phyloP scores from a whole-genome alignment of 2,797 vertebrate species.

The Molossus molossus region DNA sequence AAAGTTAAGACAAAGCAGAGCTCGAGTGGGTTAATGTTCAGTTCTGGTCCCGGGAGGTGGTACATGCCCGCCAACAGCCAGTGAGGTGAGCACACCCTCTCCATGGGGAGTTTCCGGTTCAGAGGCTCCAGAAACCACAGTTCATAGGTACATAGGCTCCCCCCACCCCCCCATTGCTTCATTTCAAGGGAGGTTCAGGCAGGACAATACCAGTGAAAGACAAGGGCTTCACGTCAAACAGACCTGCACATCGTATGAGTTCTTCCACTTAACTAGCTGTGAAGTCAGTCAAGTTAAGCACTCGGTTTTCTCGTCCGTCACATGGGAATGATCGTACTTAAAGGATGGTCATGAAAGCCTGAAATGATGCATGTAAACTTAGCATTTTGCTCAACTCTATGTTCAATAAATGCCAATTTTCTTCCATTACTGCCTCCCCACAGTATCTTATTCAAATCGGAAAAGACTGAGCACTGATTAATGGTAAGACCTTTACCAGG shows the following conservation, averaged over 20 bases:
- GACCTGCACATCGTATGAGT: neutral
- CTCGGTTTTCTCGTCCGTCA: neutral
- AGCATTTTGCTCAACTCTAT: neutral
- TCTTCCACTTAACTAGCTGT: neutral
- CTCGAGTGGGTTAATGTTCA: slow-evolving; percentile 78
- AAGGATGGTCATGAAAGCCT: neutral
- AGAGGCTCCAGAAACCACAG: slow-evolving; percentile 59
- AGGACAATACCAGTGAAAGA: neutral
- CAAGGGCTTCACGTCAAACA: neutral
- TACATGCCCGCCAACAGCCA: slow-evolving; percentile 16
- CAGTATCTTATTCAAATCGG: neutral
- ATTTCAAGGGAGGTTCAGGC: neutral
- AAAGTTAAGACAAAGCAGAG: slow-evolving; percentile 64
- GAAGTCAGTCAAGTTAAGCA: neutral
- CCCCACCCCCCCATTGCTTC: slow-evolving; percentile 27
- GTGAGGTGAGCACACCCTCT: neutral
- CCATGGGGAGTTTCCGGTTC: slow-evolving; percentile 40
- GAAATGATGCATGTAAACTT: neutral
- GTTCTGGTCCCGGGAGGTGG: slow-evolving; percentile 42
- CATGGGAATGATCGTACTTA: neutral
- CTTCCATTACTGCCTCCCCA: neutral
- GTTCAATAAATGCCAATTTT: neutral
- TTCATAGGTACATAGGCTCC: neutral
- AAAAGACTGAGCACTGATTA: neutral
- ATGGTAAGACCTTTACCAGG: neutral